Evolutionary conservation across 2,113 vertebrate species (phyloP).

Genomic region (Sitta europaea): DNA sequence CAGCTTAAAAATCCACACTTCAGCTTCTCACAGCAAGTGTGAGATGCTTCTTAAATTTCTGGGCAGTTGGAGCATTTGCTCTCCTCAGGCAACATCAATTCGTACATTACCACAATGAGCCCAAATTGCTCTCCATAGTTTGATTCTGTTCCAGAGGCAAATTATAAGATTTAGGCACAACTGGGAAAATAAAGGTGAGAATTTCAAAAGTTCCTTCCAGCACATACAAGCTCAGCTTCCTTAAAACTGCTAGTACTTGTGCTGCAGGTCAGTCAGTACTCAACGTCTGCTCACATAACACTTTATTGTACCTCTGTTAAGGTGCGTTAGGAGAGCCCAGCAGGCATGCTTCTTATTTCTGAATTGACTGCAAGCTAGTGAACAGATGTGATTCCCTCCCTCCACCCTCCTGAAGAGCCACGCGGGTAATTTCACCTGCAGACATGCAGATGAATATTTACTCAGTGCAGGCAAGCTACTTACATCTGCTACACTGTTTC

Average conservation of each 20-base stretch:
- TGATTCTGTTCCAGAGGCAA: constrained; percentile 53
- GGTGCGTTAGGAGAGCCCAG: neutral
- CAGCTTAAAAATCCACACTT: constrained; percentile 9
- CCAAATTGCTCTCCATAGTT: neutral
- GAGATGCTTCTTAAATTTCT: constrained; percentile 24
- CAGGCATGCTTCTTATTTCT: constrained; percentile 32
- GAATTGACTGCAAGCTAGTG: constrained; percentile 16
- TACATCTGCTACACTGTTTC: neutral
- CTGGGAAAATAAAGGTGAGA: constrained; percentile 28
- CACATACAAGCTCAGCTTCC: neutral
- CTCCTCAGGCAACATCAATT: constrained; percentile 49
- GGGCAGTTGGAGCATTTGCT: constrained; percentile 12
- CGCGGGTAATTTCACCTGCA: neutral
- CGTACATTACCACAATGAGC: constrained; percentile 21
- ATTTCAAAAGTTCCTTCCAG: constrained; percentile 18
- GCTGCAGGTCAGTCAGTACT: constrained; percentile 11
- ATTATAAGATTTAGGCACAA: constrained; percentile 32
- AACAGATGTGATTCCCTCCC: constrained; percentile 21
- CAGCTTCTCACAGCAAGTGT: constrained; percentile 16
- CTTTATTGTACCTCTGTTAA: constrained; percentile 24
- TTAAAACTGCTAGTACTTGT: neutral
- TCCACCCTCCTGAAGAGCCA: neutral
- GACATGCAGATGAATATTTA: neutral
- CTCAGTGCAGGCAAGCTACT: neutral
- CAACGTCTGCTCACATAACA: neutral